These are phyloP conservation scores for Chymomyza costata DNA, from an alignment of 1,140 invertebrate genomes.

Conservation along the genomic window DNA sequence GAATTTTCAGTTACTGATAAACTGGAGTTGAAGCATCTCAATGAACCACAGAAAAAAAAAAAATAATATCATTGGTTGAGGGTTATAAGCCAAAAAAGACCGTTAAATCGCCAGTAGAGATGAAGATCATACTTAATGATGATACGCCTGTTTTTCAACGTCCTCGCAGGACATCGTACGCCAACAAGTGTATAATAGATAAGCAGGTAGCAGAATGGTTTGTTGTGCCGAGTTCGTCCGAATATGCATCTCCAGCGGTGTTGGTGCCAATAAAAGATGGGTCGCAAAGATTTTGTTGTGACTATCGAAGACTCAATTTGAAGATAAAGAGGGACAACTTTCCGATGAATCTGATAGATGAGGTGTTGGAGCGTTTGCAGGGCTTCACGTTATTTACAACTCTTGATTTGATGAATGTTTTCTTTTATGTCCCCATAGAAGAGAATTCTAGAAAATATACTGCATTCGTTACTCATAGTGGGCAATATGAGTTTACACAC, in stretches of 20 bases:
- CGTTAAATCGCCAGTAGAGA: conserved; percentile 23
- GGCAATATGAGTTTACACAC: too few relatives aligned
- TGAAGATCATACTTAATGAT: conserved; percentile 37
- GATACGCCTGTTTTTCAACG: conserved; percentile 33
- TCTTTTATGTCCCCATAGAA: too few relatives aligned
- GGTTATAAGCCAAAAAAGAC: conserved; percentile 2
- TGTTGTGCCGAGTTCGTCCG: conserved; percentile 34
- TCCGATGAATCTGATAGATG: conserved; percentile 36
- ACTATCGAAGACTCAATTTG: conserved; percentile 10
- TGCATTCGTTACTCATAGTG: too few relatives aligned
- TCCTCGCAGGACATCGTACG: conserved; percentile 26
- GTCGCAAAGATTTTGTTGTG: conserved; percentile 8
- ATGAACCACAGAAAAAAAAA: too few relatives aligned
- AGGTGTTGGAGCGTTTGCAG: conserved; percentile 23
- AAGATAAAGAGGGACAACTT: conserved; percentile 10
- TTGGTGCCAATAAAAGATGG: conserved; percentile 14
- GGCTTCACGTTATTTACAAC: conserved; percentile 21
- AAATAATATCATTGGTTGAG: too few relatives aligned
- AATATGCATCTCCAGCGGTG: conserved; percentile 20
- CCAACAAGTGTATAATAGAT: conserved; percentile 29
- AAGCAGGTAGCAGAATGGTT: conserved; percentile 46
- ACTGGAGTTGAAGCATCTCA: too few relatives aligned
- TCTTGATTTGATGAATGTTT: too few relatives aligned
- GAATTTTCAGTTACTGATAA: too few relatives aligned
- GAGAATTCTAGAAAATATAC: too few relatives aligned